phyloP scores from a whole-genome alignment of 2,797 vertebrate genomes.

The Lepus oiostolus region DNA sequence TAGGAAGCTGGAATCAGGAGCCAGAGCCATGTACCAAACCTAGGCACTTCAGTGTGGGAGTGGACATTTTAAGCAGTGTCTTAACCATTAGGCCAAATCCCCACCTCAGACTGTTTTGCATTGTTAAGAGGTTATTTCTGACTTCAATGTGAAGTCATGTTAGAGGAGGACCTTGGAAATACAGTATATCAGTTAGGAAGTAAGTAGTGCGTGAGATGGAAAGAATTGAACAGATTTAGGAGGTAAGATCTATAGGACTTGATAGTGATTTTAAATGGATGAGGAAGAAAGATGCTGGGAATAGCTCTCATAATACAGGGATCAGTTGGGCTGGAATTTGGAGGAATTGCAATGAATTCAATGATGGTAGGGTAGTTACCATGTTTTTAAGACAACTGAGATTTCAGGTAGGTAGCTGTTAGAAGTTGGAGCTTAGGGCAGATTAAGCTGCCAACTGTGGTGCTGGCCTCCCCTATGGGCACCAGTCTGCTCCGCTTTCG shows the following conservation, averaged over 20 bases:
- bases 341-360: constrained; percentile 21
- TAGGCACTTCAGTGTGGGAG: no score
- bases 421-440: background rate
- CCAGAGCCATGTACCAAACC: no score
- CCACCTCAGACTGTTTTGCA: background rate
- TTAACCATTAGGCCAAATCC: no score
- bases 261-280: background rate
- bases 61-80: no score
- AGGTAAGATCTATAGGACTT: background rate
- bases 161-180: constrained; percentile 38
- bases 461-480: no score
- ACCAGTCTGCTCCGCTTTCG: no score
- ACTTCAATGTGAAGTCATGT: constrained; percentile 11
- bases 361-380: constrained; percentile 2
- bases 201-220: background rate
- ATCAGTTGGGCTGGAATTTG: constrained; percentile 1
- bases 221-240: constrained; percentile 15
- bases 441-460: no score
- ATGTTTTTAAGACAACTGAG: constrained; percentile 34
- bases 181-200: background rate
- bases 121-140: constrained; percentile 61
- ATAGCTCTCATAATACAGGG: background rate
- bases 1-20: no score
- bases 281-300: constrained; percentile 23
- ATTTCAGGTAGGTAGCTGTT: constrained; percentile 19